Conservation (phyloP, 1,140 invertebrate genomes). For the Pogonognathellus flavescens region DNA sequence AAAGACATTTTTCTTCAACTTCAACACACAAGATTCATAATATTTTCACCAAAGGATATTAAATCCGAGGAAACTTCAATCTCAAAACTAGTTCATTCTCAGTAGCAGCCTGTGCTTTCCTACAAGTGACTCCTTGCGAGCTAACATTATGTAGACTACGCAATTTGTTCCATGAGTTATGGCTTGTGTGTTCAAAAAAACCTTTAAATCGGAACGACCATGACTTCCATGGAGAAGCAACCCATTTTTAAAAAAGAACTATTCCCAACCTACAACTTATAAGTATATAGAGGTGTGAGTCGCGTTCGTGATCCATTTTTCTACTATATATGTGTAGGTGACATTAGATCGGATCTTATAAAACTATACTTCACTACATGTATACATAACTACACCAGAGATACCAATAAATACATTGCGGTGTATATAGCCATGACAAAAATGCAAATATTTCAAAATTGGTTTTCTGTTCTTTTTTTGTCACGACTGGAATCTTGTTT, state of each 20-base stretch:
- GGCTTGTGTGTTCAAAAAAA: background rate
- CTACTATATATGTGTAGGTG: too few species aligned
- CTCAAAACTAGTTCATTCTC: background rate
- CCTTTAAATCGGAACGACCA: background rate
- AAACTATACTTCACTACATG: too few species aligned
- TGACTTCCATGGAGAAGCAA: background rate
- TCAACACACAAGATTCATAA: background rate
- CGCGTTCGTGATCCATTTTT: too few species aligned
- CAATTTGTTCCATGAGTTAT: background rate
- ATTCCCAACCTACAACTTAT: too few species aligned
- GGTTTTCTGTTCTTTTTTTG: background rate
- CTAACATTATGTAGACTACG: background rate
- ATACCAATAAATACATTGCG: background rate
- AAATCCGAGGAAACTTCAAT: background rate
- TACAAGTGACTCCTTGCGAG: background rate
- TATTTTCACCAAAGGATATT: conserved; percentile 14
- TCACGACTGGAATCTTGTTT: too few species aligned
- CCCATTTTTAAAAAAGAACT: too few species aligned
- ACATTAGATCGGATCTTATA: too few species aligned
- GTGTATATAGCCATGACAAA: background rate
- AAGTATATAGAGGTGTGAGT: too few species aligned
- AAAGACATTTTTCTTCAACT: background rate
- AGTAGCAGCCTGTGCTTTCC: background rate
- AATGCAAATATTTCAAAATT: conserved; percentile 13
- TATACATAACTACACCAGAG: background rate